phyloP scores from a whole-genome alignment of 2,888 invertebrate species.

The Cenopis cana region DNA sequence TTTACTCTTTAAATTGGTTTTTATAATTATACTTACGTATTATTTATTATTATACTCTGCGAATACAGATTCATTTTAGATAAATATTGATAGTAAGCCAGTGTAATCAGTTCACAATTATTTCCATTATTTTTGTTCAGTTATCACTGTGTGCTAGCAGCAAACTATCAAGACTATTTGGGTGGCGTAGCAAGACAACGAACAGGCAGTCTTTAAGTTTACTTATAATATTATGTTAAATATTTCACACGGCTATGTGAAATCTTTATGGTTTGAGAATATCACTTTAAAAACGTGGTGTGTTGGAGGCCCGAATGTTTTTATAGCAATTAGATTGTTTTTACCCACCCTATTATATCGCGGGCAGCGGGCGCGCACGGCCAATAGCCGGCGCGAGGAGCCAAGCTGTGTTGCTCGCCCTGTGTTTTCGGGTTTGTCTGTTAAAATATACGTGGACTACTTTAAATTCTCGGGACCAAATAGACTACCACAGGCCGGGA shows the following conservation, averaged over 20 bases:
- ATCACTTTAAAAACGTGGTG: constrained; percentile 82
- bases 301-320: constrained; percentile 74
- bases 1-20: neutral
- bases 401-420: constrained; percentile 53
- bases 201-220: constrained; percentile 73
- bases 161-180: constrained; percentile 47
- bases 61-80: no score
- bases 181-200: constrained; percentile 48
- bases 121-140: neutral
- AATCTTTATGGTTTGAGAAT: constrained; percentile 84
- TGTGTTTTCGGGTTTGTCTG: constrained; percentile 73
- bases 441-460: constrained; percentile 78
- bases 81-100: neutral
- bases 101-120: neutral
- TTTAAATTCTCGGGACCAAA: constrained; percentile 72
- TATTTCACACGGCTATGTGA: constrained; percentile 83
- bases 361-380: constrained; percentile 65
- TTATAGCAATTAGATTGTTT: constrained; percentile 83
- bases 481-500: constrained; percentile 60
- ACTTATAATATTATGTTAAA: constrained; percentile 85
- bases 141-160: neutral
- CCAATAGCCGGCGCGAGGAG: constrained; percentile 60
- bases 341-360: constrained; percentile 75
- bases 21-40: neutral
- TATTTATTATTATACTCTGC: no score